Evolutionary conservation across 2,113 vertebrate species (phyloP).

Genomic region (Channa argus): DNA sequence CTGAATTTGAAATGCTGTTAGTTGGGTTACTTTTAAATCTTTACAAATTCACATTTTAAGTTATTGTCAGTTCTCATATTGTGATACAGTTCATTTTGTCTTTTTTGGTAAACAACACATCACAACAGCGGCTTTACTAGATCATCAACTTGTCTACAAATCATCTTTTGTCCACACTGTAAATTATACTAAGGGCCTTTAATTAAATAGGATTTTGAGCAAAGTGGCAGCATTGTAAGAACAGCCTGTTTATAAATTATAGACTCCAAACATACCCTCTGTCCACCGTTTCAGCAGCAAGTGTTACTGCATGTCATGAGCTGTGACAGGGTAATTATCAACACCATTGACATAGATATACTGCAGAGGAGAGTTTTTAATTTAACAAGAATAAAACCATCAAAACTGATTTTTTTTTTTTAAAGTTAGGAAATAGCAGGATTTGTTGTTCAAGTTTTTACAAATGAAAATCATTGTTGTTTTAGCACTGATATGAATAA

Average conservation of each 20-base stretch:
- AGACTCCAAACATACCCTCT: constrained; percentile 7
- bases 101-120: neutral
- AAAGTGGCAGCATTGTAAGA: neutral
- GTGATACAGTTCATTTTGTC: neutral
- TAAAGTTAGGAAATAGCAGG: neutral
- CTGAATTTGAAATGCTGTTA: neutral
- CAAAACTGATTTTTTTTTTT: constrained; percentile 2
- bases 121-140: neutral
- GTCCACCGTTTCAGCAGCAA: neutral
- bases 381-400: constrained; percentile 13
- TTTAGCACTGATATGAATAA: constrained; percentile 10
- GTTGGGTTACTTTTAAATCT: neutral
- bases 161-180: neutral
- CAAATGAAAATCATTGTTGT: constrained; percentile 1
- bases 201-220: constrained; percentile 25
- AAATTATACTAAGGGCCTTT: constrained; percentile 7
- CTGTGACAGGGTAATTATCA: constrained; percentile 28
- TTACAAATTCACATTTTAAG: too few species aligned
- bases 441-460: neutral
- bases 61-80: too few species aligned
- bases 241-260: constrained; percentile 3
- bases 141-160: neutral
- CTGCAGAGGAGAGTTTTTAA: neutral
- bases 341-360: neutral
- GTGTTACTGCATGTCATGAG: constrained; percentile 13